Base-by-base conservation (phyloP, 1,140 invertebrate genomes). In the Drosophila tristis region DNA sequence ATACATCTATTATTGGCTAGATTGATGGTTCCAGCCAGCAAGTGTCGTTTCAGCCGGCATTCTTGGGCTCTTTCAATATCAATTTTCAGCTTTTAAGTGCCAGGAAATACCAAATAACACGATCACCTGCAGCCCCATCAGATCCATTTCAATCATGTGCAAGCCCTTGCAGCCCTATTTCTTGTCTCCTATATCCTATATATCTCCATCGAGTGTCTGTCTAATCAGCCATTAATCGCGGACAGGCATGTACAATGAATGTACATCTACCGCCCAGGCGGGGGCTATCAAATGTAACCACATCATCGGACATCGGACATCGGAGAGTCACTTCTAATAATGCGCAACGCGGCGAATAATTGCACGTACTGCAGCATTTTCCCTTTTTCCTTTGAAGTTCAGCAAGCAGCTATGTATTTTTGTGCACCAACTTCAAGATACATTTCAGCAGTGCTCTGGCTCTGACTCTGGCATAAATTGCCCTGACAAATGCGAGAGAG, bases 201-300 rank as follows among this genome's bases (percentile, higher is more conserved):
- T 70, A 70, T 68, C 66, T 11, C 6, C 64, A 43, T 58, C 25
- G 8, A 74, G 66, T 72, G 51, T 65, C 61, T 53, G 54, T 43
- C 60, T 66, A 87, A 86, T 86, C 81, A 86, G 81, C 62, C 74
- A 72, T 72, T 78, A 87, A 85, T 85, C 81, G 81, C 47, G 29
- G 42, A 53, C 81, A 73, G 85, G 80, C 73, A 74, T 74, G 7
- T 23, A 25, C 50, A 20, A 20, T 20, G 20, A 20, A 20, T 20
- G 20, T 20, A 20, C 20, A 26, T 26, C 5, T 5, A 26, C 26
- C 5, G 31, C n/a, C 55, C 56, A 42, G 51, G 50, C 59, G 59
- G 62, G 39, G 65, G 56, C 76, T 66, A 79, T 85, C 77, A 78
- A 86, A 86, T 75, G 74, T 65, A 70, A 74, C 80, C 76, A 82